Base-by-base conservation (phyloP, 2,113 vertebrate genomes). In the Oncorhynchus masou region DNA sequence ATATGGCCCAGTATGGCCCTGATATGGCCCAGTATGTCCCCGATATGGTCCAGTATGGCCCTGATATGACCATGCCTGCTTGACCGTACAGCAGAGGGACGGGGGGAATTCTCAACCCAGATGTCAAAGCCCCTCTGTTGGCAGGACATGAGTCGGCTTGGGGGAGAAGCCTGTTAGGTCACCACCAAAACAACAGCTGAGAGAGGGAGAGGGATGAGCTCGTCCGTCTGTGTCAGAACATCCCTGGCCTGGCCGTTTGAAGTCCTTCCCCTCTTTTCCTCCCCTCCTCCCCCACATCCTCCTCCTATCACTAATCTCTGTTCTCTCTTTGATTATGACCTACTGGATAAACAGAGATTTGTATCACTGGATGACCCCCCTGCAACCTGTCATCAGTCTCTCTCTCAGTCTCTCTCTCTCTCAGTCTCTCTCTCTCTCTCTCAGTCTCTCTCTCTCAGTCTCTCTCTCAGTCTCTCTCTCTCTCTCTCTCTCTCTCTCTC, bases 161-260 rank as follows among this genome's bases (percentile, higher is more conserved):
- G 77, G 79, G 77, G 6, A n/a, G 85, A 88, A 87, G 85, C 76
- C 88, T 88, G 87, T 81, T 81, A 68, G 68, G 78, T 83, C 74
- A 78, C 80, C 78, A 79, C 82, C 75, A n/a, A 78, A 86, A 89
- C 89, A 89, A 88, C 93, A 94, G 92, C 91, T 93, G 90, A 86
- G 79, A n/a, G n/a, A n/a, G n/a, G 24, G 2, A 80, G 84, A 88
- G 75, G 85, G 86, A 81, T 85, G 70, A 83, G 83, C 87, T 83
- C 81, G 70, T 34, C 75, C 73, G 84, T 83, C 84, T 85, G 85
- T 86, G 83, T 87, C 81, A 89, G 83, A 79, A 84, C 78, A 64
- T 71, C 75, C n/a, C 57, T 15, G 68, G 22, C 79, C 83, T 85
- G 81, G 85, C 76, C 79, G 62, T 80, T 84, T 83, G 90, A 88